Evolutionary conservation across 2,888 invertebrate species (phyloP).

Genomic region (Nycteola revayana): DNA sequence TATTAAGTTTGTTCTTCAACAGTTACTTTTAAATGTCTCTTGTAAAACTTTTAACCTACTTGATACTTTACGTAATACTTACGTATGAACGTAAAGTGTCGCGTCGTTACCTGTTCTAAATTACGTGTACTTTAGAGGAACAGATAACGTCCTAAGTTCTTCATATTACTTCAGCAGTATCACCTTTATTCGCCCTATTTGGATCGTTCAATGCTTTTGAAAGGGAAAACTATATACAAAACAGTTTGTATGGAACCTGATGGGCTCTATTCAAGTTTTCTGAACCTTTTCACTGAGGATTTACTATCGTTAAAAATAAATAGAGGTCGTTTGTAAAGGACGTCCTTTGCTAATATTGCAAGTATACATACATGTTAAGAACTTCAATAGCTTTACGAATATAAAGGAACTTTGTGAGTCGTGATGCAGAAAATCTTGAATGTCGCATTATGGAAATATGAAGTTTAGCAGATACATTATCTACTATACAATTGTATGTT

Average conservation of each 20-base stretch:
- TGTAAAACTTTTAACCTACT: no score
- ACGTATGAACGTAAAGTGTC: constrained; percentile 23
- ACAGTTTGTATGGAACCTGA: constrained; percentile 6
- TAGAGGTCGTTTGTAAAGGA: no score
- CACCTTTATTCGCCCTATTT: constrained; percentile 16
- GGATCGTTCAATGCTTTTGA: constrained; percentile 10
- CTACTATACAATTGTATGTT: no score
- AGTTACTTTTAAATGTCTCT: no score
- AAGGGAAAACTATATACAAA: constrained; percentile 11
- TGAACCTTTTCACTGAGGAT: constrained; percentile 3
- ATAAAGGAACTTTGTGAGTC: no score
- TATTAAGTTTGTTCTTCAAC: no score
- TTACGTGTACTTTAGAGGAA: constrained; percentile 37
- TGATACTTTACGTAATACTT: constrained; percentile 2
- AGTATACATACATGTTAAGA: no score
- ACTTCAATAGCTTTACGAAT: no score
- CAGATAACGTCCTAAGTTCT: constrained; percentile 23
- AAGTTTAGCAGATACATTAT: no score
- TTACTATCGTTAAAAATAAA: background rate
- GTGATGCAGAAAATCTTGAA: no score
- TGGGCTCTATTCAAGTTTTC: constrained; percentile 1
- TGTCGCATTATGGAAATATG: no score
- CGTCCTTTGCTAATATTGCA: no score
- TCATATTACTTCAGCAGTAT: constrained; percentile 14
- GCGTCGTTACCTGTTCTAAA: constrained; percentile 47